phyloP scores from a whole-genome alignment of 2,797 vertebrate genomes.

The Dendrocincla tyrannina region DNA sequence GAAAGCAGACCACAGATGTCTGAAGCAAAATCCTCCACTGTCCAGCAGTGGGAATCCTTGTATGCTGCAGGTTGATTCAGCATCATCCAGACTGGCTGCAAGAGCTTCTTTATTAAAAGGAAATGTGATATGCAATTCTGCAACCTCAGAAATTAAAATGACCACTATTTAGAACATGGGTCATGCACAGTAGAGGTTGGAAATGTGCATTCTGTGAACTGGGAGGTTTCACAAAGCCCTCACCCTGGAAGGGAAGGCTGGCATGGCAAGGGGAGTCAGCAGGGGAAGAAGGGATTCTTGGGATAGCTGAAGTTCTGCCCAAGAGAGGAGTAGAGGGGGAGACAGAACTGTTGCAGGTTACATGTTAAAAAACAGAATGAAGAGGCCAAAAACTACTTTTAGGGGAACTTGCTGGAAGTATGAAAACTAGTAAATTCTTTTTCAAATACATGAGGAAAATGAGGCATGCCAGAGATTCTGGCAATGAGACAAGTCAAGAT shows the following conservation, averaged over 20 bases:
- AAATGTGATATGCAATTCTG: neutral
- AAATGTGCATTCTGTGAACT: neutral
- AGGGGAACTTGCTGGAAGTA: neutral
- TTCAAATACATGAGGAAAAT: neutral
- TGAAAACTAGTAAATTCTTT: neutral
- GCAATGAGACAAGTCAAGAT: neutral
- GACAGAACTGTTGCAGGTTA: neutral
- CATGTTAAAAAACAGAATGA: neutral
- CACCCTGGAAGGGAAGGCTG: neutral
- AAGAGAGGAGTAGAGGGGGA: neutral
- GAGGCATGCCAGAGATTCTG: neutral
- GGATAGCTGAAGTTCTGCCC: neutral
- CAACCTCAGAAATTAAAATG: neutral
- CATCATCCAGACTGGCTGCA: neutral
- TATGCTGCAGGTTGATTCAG: neutral
- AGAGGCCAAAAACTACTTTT: neutral
- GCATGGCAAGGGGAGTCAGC: neutral
- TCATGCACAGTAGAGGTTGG: neutral
- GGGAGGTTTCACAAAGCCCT: neutral
- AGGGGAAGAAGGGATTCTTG: neutral
- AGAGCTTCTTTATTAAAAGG: neutral
- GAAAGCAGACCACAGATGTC: neutral
- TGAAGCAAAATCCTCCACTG: neutral
- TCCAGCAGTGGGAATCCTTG: neutral
- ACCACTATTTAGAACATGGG: neutral